Conservation (phyloP, 2,113 vertebrate genomes). For the Chaetodon trifascialis region DNA sequence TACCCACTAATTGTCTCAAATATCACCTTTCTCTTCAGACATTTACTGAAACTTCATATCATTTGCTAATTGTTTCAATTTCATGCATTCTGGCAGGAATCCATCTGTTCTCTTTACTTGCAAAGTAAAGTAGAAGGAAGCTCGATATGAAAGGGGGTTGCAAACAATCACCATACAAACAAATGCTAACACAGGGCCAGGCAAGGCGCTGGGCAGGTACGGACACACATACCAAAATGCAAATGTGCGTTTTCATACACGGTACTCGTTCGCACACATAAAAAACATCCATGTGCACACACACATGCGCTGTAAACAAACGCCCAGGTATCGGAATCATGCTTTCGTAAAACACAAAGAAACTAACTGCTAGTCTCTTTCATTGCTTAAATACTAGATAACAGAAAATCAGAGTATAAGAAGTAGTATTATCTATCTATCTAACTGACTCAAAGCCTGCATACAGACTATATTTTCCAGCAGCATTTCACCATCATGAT, state of each 20-base stretch:
- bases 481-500: slow-evolving; percentile 53
- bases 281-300: slow-evolving; percentile 39
- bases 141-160: slow-evolving; percentile 7
- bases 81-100: background rate
- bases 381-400: slow-evolving; percentile 64
- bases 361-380: slow-evolving; percentile 51
- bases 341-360: slow-evolving; percentile 63
- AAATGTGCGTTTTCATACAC: slow-evolving; percentile 24
- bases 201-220: slow-evolving; percentile 23
- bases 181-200: slow-evolving; percentile 38
- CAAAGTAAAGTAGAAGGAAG: slow-evolving; percentile 16
- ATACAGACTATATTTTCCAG: slow-evolving; percentile 53
- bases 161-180: slow-evolving; percentile 31
- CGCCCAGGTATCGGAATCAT: slow-evolving; percentile 59
- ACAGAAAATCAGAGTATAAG: slow-evolving; percentile 58
- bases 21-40: background rate
- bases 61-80: background rate
- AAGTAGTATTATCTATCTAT: slow-evolving; percentile 49
- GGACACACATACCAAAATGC: slow-evolving; percentile 33
- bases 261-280: slow-evolving; percentile 27
- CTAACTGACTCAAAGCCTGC: slow-evolving; percentile 30
- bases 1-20: background rate
- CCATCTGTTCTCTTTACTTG: background rate
- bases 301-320: slow-evolving; percentile 58
- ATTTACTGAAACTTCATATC: background rate